Base-by-base conservation (phyloP, 2,888 invertebrate species). In the Mystacides longicornis region DNA sequence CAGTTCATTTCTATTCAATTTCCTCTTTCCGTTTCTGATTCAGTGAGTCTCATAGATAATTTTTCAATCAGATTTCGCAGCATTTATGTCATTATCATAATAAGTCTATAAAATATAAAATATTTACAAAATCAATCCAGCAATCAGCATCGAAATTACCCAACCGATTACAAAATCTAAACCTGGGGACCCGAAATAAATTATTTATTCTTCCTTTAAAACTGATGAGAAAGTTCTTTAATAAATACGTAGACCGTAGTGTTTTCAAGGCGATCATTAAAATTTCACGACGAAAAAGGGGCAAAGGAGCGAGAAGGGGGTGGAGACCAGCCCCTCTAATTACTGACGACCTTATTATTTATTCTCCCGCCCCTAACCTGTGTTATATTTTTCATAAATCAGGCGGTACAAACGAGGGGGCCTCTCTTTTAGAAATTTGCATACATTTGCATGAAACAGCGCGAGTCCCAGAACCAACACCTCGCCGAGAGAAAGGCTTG, bases 311-410 rank as follows among this genome's bases (percentile, higher is more conserved):
- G 37, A 14, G 14, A 37, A 14, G 3, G 37, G 37, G 37, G 14
- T 4, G 37, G 14, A 16, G 37, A 37, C 22, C 47, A 33, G 31
- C 53, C 18, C 37, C 37, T 21, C 37, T 53, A 53, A 53, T 53
- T 53, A 53, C 48, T 48, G 47, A 37, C 33, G 14, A 47, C 52
- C 37, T 31, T 48, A 37, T 23, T 47, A 48, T 48, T 48, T 48
- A 48, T 48, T 48, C 48, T 23, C 7, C 46, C 11, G 19, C 22
- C n/a, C 48, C 45, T 45, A 54, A 54, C 49, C 49, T 45, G 54
- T 23, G 49, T 31, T 54, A 23, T 45, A 45, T 54, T 54, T 54
- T 49, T 54, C 54, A 54, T 54, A 54, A 54, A 54, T 50, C 49
- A 50, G 50, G 19, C 48, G 27, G 37, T 42, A 54, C 54, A 49